A percentile compares a stretch with the other conserved stretches of the same genome.
Conservation (phyloP, 1,140 invertebrate genomes). For the Heliconius nattereri region DNA sequence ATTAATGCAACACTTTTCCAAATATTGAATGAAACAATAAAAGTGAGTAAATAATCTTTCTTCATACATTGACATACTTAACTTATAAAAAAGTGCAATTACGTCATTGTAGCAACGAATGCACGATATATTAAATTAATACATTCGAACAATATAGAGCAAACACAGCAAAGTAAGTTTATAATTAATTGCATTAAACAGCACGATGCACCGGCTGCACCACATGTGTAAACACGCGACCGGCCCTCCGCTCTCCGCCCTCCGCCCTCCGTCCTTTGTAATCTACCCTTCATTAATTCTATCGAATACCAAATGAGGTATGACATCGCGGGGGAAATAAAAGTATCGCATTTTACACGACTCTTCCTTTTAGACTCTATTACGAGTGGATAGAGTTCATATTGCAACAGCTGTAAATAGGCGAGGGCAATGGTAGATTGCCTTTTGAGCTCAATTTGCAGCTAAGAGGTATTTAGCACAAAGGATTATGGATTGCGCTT, state of each 20-base stretch:
- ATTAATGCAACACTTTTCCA: too few species aligned
- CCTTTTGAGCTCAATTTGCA: conserved; percentile 77
- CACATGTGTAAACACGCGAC: conserved; percentile 70
- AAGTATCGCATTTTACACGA: conserved; percentile 9
- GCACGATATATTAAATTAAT: neutral
- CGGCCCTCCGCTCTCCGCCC: conserved; percentile 41
- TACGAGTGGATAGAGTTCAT: neutral
- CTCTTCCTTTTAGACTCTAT: neutral
- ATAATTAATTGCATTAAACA: conserved; percentile 66
- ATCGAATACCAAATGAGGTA: conserved; percentile 78
- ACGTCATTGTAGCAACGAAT: too few species aligned
- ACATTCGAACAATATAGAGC: conserved; percentile 36
- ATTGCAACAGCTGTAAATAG: neutral
- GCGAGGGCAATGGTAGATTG: conserved; percentile 49
- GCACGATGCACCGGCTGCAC: conserved; percentile 51
- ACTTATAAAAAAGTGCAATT: neutral
- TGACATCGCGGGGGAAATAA: conserved; percentile 54
- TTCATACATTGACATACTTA: neutral
- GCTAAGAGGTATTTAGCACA: conserved; percentile 64
- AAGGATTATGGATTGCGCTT: conserved; percentile 54
- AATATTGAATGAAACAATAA: too few species aligned
- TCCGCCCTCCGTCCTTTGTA: conserved; percentile 24
- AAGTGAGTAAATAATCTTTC: too few species aligned
- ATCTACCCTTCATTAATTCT: conserved; percentile 67
- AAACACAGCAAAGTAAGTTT: conserved; percentile 43